These are phyloP conservation scores for Lipophrys pholis DNA, from an alignment of 2,113 vertebrate genomes.

Conservation along the genomic window DNA sequence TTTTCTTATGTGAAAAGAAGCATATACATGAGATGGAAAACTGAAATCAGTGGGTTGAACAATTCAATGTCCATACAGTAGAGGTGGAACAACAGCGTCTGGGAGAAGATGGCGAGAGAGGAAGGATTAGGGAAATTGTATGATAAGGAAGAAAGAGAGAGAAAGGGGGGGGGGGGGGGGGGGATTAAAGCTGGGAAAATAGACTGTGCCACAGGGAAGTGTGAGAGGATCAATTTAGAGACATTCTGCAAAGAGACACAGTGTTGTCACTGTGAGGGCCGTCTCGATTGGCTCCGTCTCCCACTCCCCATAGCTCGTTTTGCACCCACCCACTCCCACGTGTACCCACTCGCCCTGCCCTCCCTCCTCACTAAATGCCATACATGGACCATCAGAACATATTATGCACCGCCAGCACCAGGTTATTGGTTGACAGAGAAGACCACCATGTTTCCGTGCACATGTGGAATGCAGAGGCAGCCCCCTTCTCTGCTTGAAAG, in stretches of 20 bases:
- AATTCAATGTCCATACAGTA: not conserved
- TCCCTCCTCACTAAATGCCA: conserved; percentile 30
- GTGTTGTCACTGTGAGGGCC: conserved; percentile 51
- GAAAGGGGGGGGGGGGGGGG: not conserved
- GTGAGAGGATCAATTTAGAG: conserved; percentile 65
- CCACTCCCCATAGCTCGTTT: conserved; percentile 55
- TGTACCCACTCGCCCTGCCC: conserved; percentile 42
- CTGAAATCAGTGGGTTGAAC: conserved; percentile 7
- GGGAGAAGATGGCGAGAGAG: conserved; percentile 36
- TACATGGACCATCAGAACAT: conserved; percentile 57
- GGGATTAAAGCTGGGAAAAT: conserved; percentile 66
- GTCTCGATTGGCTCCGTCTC: conserved; percentile 37
- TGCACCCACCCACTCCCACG: conserved; percentile 68
- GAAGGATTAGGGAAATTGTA: conserved; percentile 63
- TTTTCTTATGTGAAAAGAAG: conserved; percentile 6
- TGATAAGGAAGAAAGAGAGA: conserved; percentile 39
- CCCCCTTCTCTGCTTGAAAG: conserved; percentile 34
- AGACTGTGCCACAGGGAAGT: conserved; percentile 60
- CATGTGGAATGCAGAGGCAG: conserved; percentile 50
- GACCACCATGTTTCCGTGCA: conserved; percentile 44
- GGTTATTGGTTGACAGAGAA: conserved; percentile 49
- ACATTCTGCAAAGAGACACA: conserved; percentile 58
- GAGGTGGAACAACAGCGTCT: conserved; percentile 34
- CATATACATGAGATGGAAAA: conserved; percentile 2
- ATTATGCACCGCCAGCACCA: conserved; percentile 35